Percentiles rank a stretch among this genome's conserved stretches.
phyloP scores from a whole-genome alignment of 1,140 invertebrate species.

The Macrocentrus cingulum region DNA sequence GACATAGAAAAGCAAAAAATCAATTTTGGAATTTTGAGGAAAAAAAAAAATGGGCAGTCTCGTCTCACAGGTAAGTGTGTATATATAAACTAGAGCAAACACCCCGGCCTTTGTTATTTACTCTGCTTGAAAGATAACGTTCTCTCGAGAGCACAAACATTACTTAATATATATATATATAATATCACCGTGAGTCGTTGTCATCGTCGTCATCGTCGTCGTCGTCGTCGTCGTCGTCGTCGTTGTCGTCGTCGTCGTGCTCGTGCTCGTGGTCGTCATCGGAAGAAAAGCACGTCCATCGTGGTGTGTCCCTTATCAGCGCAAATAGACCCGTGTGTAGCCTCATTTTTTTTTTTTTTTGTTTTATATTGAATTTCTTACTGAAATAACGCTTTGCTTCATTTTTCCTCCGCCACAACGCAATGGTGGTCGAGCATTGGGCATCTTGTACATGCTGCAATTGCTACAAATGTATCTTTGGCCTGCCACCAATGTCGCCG shows the following conservation, averaged over 20 bases:
- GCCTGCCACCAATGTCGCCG: no score
- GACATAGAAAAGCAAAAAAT: slow-evolving; percentile 39
- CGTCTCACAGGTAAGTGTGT: slow-evolving; percentile 37
- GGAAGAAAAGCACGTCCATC: not conserved
- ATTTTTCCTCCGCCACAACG: slow-evolving; percentile 45
- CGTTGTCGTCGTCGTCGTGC: slow-evolving; percentile 28
- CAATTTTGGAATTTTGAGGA: not conserved
- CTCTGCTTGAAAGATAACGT: slow-evolving; percentile 48
- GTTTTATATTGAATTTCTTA: slow-evolving; percentile 30
- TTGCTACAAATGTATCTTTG: slow-evolving; percentile 92
- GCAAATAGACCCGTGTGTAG: not conserved
- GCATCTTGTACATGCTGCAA: slow-evolving; percentile 80
- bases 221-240: no score
- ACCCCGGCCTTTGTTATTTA: slow-evolving; percentile 50
- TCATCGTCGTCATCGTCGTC: no score
- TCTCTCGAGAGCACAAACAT: slow-evolving; percentile 50
- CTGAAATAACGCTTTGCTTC: slow-evolving; percentile 59
- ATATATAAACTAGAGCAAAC: slow-evolving; percentile 59
- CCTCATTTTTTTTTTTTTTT: slow-evolving; percentile 6
- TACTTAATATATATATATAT: slow-evolving; percentile 55
- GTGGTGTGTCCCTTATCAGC: not conserved
- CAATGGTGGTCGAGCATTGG: slow-evolving; percentile 79
- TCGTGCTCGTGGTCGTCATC: slow-evolving; percentile 3
- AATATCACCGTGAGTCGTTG: no score
- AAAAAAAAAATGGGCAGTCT: slow-evolving; percentile 34